Conservation (phyloP, 1,140 invertebrate genomes). For the Contarinia nasturtii region DNA sequence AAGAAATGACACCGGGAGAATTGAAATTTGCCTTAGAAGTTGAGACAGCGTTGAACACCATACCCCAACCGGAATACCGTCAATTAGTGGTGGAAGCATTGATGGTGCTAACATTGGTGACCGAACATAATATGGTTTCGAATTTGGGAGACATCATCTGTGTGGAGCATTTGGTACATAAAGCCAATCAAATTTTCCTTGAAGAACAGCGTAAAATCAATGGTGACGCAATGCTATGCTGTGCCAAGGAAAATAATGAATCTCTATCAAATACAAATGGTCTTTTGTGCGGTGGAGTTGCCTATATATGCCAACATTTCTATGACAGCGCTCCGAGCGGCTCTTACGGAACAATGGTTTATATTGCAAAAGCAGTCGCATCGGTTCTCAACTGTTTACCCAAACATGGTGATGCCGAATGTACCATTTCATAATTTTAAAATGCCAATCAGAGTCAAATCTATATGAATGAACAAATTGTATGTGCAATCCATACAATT, state of each 20-base stretch:
- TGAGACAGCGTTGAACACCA: conserved; percentile 91
- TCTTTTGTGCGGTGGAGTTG: conserved; percentile 72
- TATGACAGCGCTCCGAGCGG: conserved; percentile 95
- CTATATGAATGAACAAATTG: no score
- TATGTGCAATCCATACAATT: no score
- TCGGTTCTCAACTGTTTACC: conserved; percentile 54
- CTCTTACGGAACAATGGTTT: conserved; percentile 93
- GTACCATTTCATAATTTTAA: conserved; percentile 40
- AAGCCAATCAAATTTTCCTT: conserved; percentile 87
- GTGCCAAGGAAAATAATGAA: conserved; percentile 53
- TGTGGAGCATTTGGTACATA: conserved; percentile 83
- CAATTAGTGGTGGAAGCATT: conserved; percentile 94
- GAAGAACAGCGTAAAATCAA: conserved; percentile 74
- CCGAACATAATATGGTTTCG: conserved; percentile 65
- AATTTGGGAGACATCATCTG: conserved; percentile 67
- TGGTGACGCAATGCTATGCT: conserved; percentile 82
- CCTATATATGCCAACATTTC: conserved; percentile 89
- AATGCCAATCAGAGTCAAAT: no score
- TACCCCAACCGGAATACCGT: conserved; percentile 95
- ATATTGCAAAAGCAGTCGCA: conserved; percentile 75
- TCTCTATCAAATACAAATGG: conserved; percentile 34
- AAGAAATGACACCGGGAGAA: conserved; percentile 97
- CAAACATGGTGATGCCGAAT: conserved; percentile 57
- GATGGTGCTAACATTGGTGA: conserved; percentile 84
- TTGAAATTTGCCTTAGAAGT: conserved; percentile 96